These are phyloP conservation scores for Sciurus niger DNA, from an alignment of 2,113 vertebrate species.

Conservation along the genomic window DNA sequence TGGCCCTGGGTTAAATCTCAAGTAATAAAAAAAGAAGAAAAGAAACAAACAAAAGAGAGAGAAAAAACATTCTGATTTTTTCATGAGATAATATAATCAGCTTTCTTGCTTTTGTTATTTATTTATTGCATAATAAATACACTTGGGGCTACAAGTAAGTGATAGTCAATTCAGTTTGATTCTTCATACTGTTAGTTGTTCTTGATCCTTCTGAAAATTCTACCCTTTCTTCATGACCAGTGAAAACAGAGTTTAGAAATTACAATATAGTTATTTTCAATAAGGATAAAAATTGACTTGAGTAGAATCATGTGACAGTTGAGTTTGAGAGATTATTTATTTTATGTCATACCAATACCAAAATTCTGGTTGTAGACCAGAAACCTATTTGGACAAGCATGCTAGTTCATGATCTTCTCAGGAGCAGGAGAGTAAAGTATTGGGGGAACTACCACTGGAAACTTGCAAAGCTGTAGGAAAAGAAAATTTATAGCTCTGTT, in stretches of 20 bases:
- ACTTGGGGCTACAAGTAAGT: not conserved
- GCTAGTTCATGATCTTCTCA: not conserved
- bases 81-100: not conserved
- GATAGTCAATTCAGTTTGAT: not conserved
- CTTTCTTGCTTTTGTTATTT: not conserved
- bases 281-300: not conserved
- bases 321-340: too few species aligned
- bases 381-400: not conserved
- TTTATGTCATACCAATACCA: too few species aligned
- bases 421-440: not conserved
- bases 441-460: too few species aligned
- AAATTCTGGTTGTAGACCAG: not conserved
- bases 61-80: not conserved
- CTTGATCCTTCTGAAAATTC: slow-evolving; percentile 12
- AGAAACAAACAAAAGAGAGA: too few species aligned
- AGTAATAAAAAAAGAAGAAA: too few species aligned
- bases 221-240: too few species aligned
- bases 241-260: slow-evolving; percentile 13
- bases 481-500: too few species aligned
- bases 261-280: slow-evolving; percentile 8
- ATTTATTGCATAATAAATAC: slow-evolving; percentile 8
- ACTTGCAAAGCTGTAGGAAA: too few species aligned
- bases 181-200: not conserved
- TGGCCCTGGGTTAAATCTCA: too few species aligned
- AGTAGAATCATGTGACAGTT: not conserved